Conservation (phyloP, 2,113 vertebrate species). For the Natator depressus region DNA sequence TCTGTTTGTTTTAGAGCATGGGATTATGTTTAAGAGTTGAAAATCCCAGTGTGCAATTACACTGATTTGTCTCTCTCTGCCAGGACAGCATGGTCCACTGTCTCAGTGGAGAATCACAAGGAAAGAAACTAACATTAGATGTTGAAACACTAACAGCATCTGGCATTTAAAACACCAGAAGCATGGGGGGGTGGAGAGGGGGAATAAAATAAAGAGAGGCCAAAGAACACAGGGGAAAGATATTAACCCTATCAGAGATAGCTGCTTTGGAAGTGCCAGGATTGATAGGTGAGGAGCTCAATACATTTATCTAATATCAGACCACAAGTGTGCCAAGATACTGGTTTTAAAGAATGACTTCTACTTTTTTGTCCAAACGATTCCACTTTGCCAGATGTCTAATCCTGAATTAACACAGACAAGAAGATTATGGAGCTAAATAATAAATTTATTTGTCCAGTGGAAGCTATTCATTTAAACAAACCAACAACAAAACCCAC, state of each 20-base stretch:
- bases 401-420: neutral
- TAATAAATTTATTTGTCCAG: neutral
- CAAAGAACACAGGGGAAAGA: neutral
- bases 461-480: neutral
- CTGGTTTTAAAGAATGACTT: neutral
- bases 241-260: neutral
- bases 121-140: neutral
- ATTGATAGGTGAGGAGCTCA: neutral
- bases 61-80: neutral
- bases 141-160: neutral
- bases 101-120: neutral
- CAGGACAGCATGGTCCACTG: neutral
- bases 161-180: too few relatives aligned
- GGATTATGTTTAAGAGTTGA: neutral
- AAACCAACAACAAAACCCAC: neutral
- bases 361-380: neutral
- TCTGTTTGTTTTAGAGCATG: neutral
- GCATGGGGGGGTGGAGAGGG: rapidly evolving
- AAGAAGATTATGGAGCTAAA: neutral
- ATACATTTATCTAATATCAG: neutral
- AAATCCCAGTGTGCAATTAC: neutral
- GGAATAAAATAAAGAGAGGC: neutral
- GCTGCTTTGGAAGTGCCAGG: neutral
- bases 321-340: neutral
- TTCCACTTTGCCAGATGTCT: neutral